Conservation (phyloP, 2,888 invertebrate genomes). For the Eupelmus urozonus region DNA sequence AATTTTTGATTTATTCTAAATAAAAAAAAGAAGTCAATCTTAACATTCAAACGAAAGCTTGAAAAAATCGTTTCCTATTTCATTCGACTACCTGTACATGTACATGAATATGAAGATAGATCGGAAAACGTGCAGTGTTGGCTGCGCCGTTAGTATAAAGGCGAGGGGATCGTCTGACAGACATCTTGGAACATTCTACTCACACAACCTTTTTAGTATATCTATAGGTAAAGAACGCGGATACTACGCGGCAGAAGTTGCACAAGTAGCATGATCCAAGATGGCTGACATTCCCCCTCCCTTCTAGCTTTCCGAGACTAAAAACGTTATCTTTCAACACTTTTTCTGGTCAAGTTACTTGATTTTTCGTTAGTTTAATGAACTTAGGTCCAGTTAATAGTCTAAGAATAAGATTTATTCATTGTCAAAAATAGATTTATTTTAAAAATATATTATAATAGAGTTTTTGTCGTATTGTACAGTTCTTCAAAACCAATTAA, state of each 20-base stretch:
- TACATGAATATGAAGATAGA: slow-evolving; percentile 19
- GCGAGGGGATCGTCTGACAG: slow-evolving; percentile 34
- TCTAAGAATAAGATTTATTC: no score
- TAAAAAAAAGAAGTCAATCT: no score
- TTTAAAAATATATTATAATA: no score
- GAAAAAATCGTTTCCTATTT: background rate
- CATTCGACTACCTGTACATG: background rate
- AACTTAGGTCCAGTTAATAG: no score
- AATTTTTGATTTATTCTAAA: no score
- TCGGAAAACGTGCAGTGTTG: slow-evolving; percentile 8
- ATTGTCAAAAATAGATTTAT: no score
- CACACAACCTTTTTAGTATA: slow-evolving; percentile 27
- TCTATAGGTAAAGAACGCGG: slow-evolving; percentile 1
- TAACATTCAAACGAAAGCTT: background rate
- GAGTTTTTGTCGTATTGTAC: no score
- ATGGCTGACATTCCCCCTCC: slow-evolving; percentile 37
- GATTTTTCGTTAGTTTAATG: no score
- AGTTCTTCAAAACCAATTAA: no score
- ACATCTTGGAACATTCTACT: slow-evolving; percentile 50
- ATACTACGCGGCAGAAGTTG: slow-evolving; percentile 21
- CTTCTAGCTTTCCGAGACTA: no score
- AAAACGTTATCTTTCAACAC: no score
- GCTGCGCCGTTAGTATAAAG: background rate
- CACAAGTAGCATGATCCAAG: slow-evolving; percentile 47
- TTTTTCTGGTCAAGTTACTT: no score